Conservation (phyloP, 2,797 vertebrate genomes). For the Myoxocephalus aenaeus region DNA sequence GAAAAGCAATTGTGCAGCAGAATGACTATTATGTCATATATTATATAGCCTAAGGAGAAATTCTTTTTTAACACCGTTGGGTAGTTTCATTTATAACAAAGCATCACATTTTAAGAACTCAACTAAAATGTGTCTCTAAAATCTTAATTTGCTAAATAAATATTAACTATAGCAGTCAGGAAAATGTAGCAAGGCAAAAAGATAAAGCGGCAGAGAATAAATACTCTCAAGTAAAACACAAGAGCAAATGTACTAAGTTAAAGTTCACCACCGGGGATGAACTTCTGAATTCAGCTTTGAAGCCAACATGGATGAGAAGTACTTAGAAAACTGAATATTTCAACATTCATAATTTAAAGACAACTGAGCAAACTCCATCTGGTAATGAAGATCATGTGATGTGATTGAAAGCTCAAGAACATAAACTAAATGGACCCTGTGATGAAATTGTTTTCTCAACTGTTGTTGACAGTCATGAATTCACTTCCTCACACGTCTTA, state of each 20-base stretch:
- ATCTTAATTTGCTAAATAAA: too few relatives aligned
- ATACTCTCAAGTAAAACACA: not conserved
- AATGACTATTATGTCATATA: not conserved
- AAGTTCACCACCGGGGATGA: not conserved
- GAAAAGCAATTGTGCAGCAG: not conserved
- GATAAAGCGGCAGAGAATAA: not conserved
- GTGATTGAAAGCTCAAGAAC: not conserved
- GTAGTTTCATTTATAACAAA: too few relatives aligned
- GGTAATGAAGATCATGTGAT: not conserved
- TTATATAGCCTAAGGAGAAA: too few relatives aligned
- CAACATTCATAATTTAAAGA: not conserved
- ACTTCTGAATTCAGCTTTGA: too few relatives aligned
- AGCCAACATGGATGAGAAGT: not conserved
- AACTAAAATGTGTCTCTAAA: too few relatives aligned
- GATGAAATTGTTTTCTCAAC: not conserved
- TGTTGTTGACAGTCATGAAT: not conserved
- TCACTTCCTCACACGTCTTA: not conserved
- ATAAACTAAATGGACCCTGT: not conserved
- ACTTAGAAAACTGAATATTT: not conserved
- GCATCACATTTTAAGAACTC: too few relatives aligned
- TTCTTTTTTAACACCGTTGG: too few relatives aligned
- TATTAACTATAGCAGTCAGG: too few relatives aligned
- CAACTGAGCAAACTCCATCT: not conserved
- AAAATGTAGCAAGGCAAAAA: too few relatives aligned
- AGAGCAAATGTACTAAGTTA: not conserved